These are phyloP conservation scores for Nothocercus julius DNA, from an alignment of 2,113 vertebrate species.

Conservation along the genomic window DNA sequence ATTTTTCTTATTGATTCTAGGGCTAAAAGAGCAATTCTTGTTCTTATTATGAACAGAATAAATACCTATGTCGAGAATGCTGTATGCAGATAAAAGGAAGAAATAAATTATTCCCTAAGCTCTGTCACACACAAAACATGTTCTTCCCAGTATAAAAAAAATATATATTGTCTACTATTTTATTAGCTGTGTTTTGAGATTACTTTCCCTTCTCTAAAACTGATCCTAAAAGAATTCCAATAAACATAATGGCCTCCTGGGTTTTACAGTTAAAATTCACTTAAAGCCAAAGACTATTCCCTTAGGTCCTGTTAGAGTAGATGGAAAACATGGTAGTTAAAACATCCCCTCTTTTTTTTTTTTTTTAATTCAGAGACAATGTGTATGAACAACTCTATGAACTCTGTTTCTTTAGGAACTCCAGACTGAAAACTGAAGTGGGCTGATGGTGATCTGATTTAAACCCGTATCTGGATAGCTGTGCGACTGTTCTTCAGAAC, in stretches of 20 bases:
- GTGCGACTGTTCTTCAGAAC: neutral
- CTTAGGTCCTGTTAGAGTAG: neutral
- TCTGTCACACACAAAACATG: neutral
- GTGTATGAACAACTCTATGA: neutral
- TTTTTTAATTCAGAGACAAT: neutral
- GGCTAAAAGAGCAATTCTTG: neutral
- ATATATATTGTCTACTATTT: neutral
- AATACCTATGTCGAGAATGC: neutral
- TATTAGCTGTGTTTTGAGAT: neutral
- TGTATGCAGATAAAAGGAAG: neutral
- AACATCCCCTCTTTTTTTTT: neutral
- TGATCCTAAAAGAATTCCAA: neutral
- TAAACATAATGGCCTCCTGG: neutral
- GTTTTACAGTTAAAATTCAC: neutral
- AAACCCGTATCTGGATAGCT: neutral
- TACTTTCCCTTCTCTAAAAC: neutral
- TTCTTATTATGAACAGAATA: neutral
- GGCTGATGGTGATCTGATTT: neutral
- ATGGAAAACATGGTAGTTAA: neutral
- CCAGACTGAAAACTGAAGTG: neutral
- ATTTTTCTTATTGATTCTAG: neutral
- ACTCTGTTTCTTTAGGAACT: neutral
- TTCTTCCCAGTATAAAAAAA: neutral
- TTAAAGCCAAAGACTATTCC: neutral
- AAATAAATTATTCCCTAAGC: neutral